phyloP scores from a whole-genome alignment of 2,888 invertebrate species.

The Drosophila mayaguana region DNA sequence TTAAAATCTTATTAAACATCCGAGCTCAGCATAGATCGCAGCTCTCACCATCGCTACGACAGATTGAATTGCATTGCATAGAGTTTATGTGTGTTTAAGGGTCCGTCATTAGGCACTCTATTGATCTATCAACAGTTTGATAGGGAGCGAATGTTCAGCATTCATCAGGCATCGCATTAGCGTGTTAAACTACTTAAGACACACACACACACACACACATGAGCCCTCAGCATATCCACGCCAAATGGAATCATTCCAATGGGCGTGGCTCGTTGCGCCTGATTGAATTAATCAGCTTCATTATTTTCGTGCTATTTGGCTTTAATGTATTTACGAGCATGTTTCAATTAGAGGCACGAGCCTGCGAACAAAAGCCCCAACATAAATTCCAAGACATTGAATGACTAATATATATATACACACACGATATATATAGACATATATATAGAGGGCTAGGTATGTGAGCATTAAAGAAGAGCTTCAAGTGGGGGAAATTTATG shows the following conservation, averaged over 20 bases:
- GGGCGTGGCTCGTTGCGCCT: slow-evolving; percentile 55
- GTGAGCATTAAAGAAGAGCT: slow-evolving; percentile 52
- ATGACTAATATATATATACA: slow-evolving; percentile 53
- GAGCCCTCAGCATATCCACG: not conserved
- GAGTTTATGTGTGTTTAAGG: slow-evolving; percentile 3
- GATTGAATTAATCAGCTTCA: slow-evolving; percentile 80
- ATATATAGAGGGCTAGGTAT: slow-evolving; percentile 3
- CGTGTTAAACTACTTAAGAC: slow-evolving; percentile 71
- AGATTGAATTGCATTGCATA: not conserved
- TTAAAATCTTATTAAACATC: not conserved
- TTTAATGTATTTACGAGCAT: slow-evolving; percentile 77
- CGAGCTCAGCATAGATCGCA: not conserved
- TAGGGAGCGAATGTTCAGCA: slow-evolving; percentile 27
- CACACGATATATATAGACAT: slow-evolving; percentile 1
- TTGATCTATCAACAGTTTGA: slow-evolving; percentile 45
- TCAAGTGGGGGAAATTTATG: slow-evolving; percentile 70
- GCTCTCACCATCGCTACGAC: not conserved
- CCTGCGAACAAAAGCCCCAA: slow-evolving; percentile 42
- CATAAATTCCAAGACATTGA: slow-evolving; percentile 58
- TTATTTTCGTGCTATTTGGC: slow-evolving; percentile 70
- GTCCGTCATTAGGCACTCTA: slow-evolving; percentile 24
- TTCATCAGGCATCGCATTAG: slow-evolving; percentile 64
- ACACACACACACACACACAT: slow-evolving; percentile 21
- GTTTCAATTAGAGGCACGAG: slow-evolving; percentile 72
- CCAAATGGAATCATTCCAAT: slow-evolving; percentile 18